phyloP scores from a whole-genome alignment of 2,113 vertebrate genomes.

The Ceratotherium simum region DNA sequence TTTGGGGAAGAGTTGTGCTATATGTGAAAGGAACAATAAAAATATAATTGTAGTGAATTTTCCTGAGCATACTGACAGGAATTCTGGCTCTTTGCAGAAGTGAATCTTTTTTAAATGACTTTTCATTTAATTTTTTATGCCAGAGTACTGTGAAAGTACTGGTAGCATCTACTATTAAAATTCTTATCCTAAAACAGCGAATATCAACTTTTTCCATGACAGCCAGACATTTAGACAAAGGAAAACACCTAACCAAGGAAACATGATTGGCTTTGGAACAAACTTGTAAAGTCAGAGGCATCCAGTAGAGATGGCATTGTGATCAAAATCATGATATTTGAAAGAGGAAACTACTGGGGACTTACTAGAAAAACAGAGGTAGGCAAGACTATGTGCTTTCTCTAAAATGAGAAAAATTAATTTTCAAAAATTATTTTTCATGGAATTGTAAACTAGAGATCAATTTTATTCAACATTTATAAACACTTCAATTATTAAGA shows the following conservation, averaged over 20 bases:
- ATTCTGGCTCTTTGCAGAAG: neutral
- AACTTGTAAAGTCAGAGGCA: neutral
- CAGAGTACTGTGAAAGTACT: neutral
- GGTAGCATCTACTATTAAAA: neutral
- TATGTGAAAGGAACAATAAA: neutral
- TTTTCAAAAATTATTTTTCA: constrained; percentile 30
- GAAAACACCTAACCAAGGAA: neutral
- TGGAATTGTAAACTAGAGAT: neutral
- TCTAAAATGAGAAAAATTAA: constrained; percentile 14
- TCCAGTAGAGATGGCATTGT: neutral
- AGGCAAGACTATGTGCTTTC: neutral
- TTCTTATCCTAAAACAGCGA: neutral
- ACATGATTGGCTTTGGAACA: neutral
- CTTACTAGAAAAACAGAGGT: neutral
- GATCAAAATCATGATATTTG: constrained; percentile 5
- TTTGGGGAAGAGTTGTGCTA: neutral
- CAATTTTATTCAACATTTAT: neutral
- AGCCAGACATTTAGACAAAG: neutral
- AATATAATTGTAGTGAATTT: neutral
- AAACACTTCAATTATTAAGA: neutral
- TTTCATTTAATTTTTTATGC: constrained; percentile 5
- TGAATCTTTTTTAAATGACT: neutral
- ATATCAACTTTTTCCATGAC: neutral
- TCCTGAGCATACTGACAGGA: neutral
- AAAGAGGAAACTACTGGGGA: neutral